phyloP scores from a whole-genome alignment of 2,113 vertebrate species.

The Hemicordylus capensis region DNA sequence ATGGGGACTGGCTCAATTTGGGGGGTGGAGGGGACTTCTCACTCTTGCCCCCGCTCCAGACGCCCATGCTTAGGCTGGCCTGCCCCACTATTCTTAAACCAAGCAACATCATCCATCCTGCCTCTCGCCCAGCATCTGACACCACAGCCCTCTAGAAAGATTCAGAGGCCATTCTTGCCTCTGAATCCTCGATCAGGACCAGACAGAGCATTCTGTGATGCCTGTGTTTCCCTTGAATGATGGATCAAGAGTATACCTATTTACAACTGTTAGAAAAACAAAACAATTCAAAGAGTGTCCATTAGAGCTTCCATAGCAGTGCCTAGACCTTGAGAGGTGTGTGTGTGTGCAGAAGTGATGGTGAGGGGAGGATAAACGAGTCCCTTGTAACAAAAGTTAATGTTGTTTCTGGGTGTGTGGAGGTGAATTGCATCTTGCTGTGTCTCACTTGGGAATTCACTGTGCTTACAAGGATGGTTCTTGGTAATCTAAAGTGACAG shows the following conservation, averaged over 20 bases:
- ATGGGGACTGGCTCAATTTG: too few relatives aligned
- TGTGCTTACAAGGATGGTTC: conserved; percentile 78
- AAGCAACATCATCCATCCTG: too few relatives aligned
- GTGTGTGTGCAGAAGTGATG: background rate
- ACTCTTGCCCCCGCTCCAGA: too few relatives aligned
- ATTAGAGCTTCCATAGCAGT: background rate
- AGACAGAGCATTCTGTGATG: background rate
- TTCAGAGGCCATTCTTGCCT: background rate
- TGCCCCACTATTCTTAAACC: background rate
- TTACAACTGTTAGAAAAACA: background rate
- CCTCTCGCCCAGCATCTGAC: background rate
- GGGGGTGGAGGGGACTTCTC: too few relatives aligned
- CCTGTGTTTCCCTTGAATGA: background rate
- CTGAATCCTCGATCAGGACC: background rate
- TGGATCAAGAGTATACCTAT: background rate
- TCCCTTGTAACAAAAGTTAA: conserved; percentile 54
- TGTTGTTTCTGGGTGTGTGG: conserved; percentile 45
- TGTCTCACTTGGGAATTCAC: conserved; percentile 74
- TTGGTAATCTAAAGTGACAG: conserved; percentile 89
- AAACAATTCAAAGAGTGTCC: background rate
- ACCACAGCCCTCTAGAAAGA: background rate
- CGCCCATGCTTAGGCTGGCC: too few relatives aligned
- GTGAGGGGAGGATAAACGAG: conserved; percentile 4
- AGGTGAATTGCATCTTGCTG: conserved; percentile 10
- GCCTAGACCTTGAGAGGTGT: background rate